These are phyloP conservation scores for Siderastrea siderea DNA, from an alignment of 92 coral and sea anemone genomes.

Conservation along the genomic window DNA sequence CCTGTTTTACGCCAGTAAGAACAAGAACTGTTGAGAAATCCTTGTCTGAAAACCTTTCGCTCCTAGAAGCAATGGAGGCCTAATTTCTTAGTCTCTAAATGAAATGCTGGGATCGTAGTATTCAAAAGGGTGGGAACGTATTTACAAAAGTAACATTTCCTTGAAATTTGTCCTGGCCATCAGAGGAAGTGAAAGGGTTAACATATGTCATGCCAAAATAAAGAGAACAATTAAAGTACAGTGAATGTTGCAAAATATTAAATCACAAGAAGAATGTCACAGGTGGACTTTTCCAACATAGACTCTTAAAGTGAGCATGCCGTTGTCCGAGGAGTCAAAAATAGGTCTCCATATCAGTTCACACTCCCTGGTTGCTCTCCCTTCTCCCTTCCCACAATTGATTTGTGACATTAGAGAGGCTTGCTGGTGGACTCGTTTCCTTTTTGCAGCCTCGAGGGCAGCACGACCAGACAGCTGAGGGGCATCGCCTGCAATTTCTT, in stretches of 20 bases:
- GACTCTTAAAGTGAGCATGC: conserved; percentile 54
- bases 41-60: neutral
- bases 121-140: neutral
- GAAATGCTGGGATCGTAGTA: neutral
- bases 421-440: conserved; percentile 14
- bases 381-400: conserved; percentile 38
- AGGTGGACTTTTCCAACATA: conserved; percentile 59
- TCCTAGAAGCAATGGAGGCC: conserved; percentile 6
- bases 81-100: conserved; percentile 1
- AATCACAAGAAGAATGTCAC: conserved; percentile 2
- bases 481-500: conserved; percentile 22
- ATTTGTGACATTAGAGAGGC: conserved; percentile 42
- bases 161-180: conserved; percentile 9
- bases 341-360: conserved; percentile 72
- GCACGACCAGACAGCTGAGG: conserved; percentile 56
- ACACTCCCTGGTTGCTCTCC: conserved; percentile 66
- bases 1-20: conserved; percentile 14
- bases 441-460: conserved; percentile 70
- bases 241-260: conserved; percentile 5
- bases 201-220: neutral
- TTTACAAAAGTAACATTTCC: neutral
- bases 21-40: conserved; percentile 9
- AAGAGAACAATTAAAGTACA: neutral
- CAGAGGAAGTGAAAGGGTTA: neutral
- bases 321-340: conserved; percentile 47